Percentiles rank a stretch among this genome's conserved stretches.
Conservation (phyloP, 1,140 invertebrate genomes). For the Drosophila rufa region DNA sequence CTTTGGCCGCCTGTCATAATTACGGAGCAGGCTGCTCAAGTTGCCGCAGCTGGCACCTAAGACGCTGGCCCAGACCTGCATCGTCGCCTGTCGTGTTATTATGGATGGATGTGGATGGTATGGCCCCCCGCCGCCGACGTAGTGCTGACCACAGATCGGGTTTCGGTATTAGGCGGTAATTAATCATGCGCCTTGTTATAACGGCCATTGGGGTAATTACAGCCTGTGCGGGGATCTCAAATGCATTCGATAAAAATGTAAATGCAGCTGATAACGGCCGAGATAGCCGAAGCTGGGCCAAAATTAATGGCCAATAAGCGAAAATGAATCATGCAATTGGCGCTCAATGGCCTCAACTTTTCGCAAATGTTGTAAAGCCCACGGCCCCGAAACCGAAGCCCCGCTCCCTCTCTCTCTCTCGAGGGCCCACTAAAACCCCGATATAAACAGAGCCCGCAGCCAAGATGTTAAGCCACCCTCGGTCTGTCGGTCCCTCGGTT, state of each 20-base stretch:
- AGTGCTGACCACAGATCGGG: conserved; percentile 53
- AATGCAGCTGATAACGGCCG: conserved; percentile 54
- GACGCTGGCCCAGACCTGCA: conserved; percentile 32
- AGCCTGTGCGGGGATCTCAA: conserved; percentile 52
- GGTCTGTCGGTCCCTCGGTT: background rate
- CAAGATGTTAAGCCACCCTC: conserved; percentile 54
- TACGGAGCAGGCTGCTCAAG: conserved; percentile 57
- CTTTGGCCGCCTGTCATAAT: conserved; percentile 63
- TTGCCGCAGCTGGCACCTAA: conserved; percentile 51
- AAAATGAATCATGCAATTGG: conserved; percentile 77
- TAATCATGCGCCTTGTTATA: conserved; percentile 66
- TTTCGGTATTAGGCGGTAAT: conserved; percentile 73
- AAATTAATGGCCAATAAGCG: conserved; percentile 74
- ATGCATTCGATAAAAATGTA: conserved; percentile 69
- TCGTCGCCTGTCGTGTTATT: conserved; percentile 42
- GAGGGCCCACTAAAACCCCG: conserved; percentile 75
- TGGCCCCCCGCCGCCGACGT: background rate
- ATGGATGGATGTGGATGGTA: conserved; percentile 19
- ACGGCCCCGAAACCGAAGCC: conserved; percentile 27
- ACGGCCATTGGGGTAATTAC: conserved; percentile 61
- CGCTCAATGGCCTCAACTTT: conserved; percentile 59
- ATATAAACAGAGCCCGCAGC: conserved; percentile 70
- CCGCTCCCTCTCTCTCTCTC: conserved; percentile 22
- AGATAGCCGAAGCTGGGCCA: conserved; percentile 32
- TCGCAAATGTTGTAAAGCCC: conserved; percentile 42